Base-by-base conservation (phyloP, 1,140 invertebrate genomes). In the Pseudomyrmex sp. region DNA sequence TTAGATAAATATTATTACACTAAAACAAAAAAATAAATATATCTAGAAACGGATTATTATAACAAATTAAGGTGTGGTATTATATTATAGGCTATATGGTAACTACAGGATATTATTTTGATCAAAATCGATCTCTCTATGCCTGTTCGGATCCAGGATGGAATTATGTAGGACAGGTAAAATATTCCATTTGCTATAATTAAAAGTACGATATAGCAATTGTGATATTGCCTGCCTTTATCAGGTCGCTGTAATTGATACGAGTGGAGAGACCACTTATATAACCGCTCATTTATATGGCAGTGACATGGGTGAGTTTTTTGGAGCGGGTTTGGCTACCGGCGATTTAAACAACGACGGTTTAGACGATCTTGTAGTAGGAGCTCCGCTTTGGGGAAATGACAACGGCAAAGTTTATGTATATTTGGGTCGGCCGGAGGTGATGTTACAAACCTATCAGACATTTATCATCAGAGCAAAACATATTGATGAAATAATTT, bases 271-370 rank as follows among this genome's bases (percentile, higher is more conserved):
- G 65, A 90, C 84, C n/a, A 58, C 91, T 90, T 69, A 75, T 26
- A n/a, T 86, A 62, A 8, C 76, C 15, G 61, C 88, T 63, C 73
- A 76, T 80, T 62, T 90, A 87, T 23, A 92, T 18, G 96, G 97
- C 0, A 93, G 93, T 48, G 95, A 97, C 90, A 92, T 96, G 13
- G 97, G 97, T 1, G 96, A 97, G 69, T 97, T 97, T 91, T 98
- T 98, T 91, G 98, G 97, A 2, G 95, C 96, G 0, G 95, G 95
- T 46, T 91, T 98, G 1, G 93, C 96, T 54, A 95, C 95, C 15
- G 94, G 96, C 15, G 97, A 98, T 93, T 91, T 98, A 3, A 96
- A 97, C 89, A 95, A 94, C 1, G 97, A 98, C 91, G 96, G 96
- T 1, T 92, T 95, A 7, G 95, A 96, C 82, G 97, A 98, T 90